These are phyloP conservation scores for Caenorhabditis sp. DNA, from an alignment of 2,888 invertebrate genomes.

Conservation along the genomic window DNA sequence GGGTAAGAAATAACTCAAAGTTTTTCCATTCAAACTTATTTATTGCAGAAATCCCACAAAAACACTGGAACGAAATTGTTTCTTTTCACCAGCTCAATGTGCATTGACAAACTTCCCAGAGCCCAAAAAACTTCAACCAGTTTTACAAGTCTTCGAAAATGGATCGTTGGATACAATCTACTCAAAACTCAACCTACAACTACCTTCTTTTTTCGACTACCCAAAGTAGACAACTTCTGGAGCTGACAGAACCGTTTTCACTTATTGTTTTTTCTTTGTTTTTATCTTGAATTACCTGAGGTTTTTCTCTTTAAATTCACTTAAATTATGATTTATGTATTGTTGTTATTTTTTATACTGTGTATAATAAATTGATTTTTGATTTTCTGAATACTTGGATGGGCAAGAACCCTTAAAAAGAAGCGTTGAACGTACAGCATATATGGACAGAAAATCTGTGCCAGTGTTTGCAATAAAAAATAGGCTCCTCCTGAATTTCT, in stretches of 20 bases:
- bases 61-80: conserved; percentile 29
- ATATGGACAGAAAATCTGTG: too few relatives aligned
- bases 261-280: neutral
- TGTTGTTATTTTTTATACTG: neutral
- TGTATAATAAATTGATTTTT: neutral
- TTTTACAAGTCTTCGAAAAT: conserved; percentile 30
- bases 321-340: neutral
- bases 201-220: neutral
- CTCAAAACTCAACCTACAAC: neutral
- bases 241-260: neutral
- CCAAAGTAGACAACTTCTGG: neutral
- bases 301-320: neutral
- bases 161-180: conserved; percentile 19
- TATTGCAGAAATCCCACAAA: conserved; percentile 11
- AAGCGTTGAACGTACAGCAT: too few relatives aligned
- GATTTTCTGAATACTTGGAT: too few relatives aligned
- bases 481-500: too few relatives aligned
- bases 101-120: conserved; percentile 26
- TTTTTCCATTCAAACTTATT: too few relatives aligned
- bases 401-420: too few relatives aligned
- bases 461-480: too few relatives aligned
- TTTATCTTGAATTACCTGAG: neutral
- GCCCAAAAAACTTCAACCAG: conserved; percentile 19
- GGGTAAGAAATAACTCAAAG: too few relatives aligned
- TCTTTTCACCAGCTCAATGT: conserved; percentile 43